These are phyloP conservation scores for Perithous albicinctus DNA, from an alignment of 2,888 invertebrate genomes.

Conservation along the genomic window DNA sequence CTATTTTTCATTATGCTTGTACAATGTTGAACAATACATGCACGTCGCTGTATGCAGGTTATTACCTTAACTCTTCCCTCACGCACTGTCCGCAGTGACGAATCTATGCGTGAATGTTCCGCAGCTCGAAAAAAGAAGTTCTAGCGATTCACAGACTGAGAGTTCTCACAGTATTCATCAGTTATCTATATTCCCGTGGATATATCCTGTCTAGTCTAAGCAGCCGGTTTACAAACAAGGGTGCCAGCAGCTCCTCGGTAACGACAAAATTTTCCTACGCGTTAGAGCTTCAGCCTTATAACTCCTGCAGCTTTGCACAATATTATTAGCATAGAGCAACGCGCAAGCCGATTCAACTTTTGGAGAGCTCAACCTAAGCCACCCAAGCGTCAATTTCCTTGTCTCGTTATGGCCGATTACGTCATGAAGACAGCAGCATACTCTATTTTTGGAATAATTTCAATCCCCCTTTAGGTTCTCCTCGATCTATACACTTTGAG, in stretches of 20 bases:
- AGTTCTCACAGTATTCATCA: slow-evolving; percentile 33
- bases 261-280: slow-evolving; percentile 23
- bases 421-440: too few species aligned
- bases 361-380: too few species aligned
- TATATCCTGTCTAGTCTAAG: slow-evolving; percentile 4
- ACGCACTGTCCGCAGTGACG: not conserved
- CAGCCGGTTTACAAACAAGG: slow-evolving; percentile 25
- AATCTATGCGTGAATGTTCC: not conserved
- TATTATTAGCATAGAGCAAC: slow-evolving; percentile 24
- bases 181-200: slow-evolving; percentile 13
- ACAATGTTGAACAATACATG: too few species aligned
- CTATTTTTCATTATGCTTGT: too few species aligned
- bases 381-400: too few species aligned
- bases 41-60: too few species aligned
- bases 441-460: too few species aligned
- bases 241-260: slow-evolving; percentile 1
- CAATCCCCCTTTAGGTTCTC: too few species aligned
- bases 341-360: slow-evolving; percentile 12
- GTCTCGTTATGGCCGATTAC: too few species aligned
- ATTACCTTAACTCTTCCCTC: too few species aligned
- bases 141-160: not conserved
- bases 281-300: not conserved
- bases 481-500: too few species aligned
- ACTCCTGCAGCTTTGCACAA: slow-evolving; percentile 10
- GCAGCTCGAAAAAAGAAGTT: not conserved